phyloP scores from a whole-genome alignment of 2,888 invertebrate genomes.

The Torymus aiolomorphi region DNA sequence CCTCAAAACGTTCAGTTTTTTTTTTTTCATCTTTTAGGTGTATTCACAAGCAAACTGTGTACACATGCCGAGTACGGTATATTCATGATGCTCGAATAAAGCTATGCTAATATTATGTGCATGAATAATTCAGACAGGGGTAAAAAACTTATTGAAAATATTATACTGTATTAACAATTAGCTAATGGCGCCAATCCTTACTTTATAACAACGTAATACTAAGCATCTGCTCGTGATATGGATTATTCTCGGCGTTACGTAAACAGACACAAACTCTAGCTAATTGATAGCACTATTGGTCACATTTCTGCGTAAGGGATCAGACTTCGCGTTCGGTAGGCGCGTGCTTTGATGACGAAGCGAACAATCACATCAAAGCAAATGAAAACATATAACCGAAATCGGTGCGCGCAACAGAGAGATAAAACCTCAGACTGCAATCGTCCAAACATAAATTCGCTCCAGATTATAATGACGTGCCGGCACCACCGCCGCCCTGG shows the following conservation, averaged over 20 bases:
- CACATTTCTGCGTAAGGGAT: background rate
- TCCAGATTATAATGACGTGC: slow-evolving; percentile 20
- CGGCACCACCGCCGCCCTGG: no score
- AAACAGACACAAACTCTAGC: background rate
- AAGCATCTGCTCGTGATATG: no score
- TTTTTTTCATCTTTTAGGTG: background rate
- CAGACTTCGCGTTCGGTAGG: background rate
- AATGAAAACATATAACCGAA: slow-evolving; percentile 24
- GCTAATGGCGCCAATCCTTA: no score
- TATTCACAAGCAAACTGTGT: no score
- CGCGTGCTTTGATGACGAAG: slow-evolving; percentile 5
- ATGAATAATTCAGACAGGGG: no score
- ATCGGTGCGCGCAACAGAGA: background rate
- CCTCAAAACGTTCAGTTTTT: background rate
- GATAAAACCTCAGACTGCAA: slow-evolving; percentile 30
- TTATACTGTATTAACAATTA: no score
- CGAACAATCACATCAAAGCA: slow-evolving; percentile 30
- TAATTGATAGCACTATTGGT: slow-evolving; percentile 25
- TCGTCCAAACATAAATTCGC: slow-evolving; percentile 22
- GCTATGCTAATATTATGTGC: no score
- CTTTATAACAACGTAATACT: no score
- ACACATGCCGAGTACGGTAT: background rate
- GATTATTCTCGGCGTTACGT: no score
- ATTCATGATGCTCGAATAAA: background rate
- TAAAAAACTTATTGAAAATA: no score